A percentile compares a stretch with the other conserved stretches of the same genome.
Evolutionary conservation across 2,888 invertebrate genomes (phyloP).

Genomic region (Trissolcus japonicus): DNA sequence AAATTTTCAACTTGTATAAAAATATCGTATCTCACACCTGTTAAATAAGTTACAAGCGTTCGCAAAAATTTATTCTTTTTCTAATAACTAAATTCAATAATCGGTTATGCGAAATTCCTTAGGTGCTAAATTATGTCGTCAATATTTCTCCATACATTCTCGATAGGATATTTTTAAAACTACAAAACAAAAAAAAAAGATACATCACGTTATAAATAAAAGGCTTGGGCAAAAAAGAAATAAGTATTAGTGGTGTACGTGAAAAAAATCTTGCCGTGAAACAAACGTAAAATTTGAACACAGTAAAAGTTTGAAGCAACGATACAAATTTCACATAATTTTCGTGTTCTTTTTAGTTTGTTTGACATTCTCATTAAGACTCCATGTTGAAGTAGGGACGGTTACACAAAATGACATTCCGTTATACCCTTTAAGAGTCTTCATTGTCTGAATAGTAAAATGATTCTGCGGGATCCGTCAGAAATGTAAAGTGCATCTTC

Average conservation of each 20-base stretch:
- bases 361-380: constrained; percentile 52
- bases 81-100: constrained; percentile 42
- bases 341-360: constrained; percentile 47
- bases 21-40: not conserved
- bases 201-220: too few relatives aligned
- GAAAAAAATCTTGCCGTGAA: not conserved
- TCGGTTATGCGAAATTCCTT: constrained; percentile 40
- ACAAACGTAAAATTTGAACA: not conserved
- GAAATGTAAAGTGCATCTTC: constrained; percentile 53
- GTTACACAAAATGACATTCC: constrained; percentile 50
- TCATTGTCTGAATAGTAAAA: constrained; percentile 56
- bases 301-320: constrained; percentile 19
- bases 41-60: not conserved
- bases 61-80: constrained; percentile 20
- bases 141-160: constrained; percentile 22
- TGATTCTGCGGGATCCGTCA: constrained; percentile 51
- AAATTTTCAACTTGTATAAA: not conserved
- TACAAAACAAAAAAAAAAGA: constrained; percentile 1
- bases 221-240: too few relatives aligned
- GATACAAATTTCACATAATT: constrained; percentile 39
- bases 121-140: constrained; percentile 41
- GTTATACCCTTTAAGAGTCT: constrained; percentile 52
- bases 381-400: constrained; percentile 50
- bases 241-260: not conserved
- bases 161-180: too few relatives aligned